A percentile compares a stretch with the other conserved stretches of the same genome.
phyloP scores from a whole-genome alignment of 2,797 vertebrate species.

The Melanotaenia nigrans region DNA sequence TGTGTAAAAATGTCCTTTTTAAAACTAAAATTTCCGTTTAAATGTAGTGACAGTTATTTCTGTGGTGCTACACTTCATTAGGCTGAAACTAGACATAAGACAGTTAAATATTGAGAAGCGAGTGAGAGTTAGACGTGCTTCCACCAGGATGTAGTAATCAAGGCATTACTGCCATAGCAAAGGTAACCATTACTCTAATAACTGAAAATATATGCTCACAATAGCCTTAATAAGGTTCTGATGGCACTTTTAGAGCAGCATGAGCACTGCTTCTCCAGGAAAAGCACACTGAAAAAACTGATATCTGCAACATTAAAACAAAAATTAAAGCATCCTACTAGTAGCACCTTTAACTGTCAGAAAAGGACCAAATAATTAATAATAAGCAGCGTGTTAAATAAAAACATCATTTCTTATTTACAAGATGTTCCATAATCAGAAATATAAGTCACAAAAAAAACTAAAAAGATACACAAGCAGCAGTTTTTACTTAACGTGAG shows the following conservation, averaged over 20 bases:
- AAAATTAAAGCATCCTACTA: conserved; percentile 35
- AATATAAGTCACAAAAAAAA: conserved; percentile 45
- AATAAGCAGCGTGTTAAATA: conserved; percentile 43
- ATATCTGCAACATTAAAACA: conserved; percentile 5
- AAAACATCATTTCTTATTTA: conserved; percentile 42
- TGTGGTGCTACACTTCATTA: conserved; percentile 30
- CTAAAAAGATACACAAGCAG: conserved; percentile 42
- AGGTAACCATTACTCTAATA: conserved; percentile 1
- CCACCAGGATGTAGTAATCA: conserved; percentile 27
- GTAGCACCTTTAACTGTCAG: conserved; percentile 56
- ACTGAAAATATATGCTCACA: background rate
- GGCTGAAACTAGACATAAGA: conserved; percentile 20
- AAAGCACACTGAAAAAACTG: conserved; percentile 10
- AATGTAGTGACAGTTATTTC: conserved; percentile 61
- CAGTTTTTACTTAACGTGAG: conserved; percentile 46
- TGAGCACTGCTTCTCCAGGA: background rate
- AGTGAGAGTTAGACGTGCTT: conserved; percentile 52
- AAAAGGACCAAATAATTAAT: conserved; percentile 19
- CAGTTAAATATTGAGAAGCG: conserved; percentile 39
- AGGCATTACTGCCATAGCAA: conserved; percentile 22
- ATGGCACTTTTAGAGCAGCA: conserved; percentile 1
- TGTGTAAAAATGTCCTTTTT: conserved; percentile 18
- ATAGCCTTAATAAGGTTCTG: conserved; percentile 1
- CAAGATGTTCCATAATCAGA: conserved; percentile 56
- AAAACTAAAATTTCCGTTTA: conserved; percentile 30